Evolutionary conservation across 2,113 vertebrate genomes (phyloP).

Genomic region (Onychorhynchus coronatus): DNA sequence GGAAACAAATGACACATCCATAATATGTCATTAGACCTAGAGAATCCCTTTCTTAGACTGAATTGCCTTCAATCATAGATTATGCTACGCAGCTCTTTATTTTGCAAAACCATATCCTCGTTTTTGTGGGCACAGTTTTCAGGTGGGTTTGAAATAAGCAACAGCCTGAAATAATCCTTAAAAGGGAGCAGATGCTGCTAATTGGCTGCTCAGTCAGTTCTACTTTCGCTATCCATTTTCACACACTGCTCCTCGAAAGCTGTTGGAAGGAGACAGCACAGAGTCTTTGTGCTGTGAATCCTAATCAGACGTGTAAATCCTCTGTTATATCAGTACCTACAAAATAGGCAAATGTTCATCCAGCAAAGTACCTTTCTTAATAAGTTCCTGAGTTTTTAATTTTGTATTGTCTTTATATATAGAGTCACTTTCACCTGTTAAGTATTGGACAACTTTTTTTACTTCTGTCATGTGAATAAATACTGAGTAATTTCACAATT

Average conservation of each 20-base stretch:
- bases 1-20: background rate
- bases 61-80: background rate
- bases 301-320: background rate
- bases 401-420: background rate
- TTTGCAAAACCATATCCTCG: background rate
- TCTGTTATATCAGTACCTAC: background rate
- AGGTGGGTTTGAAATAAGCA: background rate
- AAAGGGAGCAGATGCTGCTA: background rate
- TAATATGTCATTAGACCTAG: background rate
- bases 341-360: background rate
- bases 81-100: background rate
- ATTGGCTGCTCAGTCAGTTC: background rate
- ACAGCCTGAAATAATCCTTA: background rate
- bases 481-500: background rate
- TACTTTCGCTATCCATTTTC: background rate
- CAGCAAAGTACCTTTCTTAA: background rate
- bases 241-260: background rate
- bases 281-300: background rate
- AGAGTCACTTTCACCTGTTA: background rate
- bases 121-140: background rate
- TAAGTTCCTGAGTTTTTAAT: background rate
- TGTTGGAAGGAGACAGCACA: background rate
- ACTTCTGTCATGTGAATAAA: background rate
- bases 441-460: background rate
- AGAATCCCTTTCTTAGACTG: background rate